phyloP scores from a whole-genome alignment of 1,140 invertebrate genomes.

The Drosophila pseudoobscura region DNA sequence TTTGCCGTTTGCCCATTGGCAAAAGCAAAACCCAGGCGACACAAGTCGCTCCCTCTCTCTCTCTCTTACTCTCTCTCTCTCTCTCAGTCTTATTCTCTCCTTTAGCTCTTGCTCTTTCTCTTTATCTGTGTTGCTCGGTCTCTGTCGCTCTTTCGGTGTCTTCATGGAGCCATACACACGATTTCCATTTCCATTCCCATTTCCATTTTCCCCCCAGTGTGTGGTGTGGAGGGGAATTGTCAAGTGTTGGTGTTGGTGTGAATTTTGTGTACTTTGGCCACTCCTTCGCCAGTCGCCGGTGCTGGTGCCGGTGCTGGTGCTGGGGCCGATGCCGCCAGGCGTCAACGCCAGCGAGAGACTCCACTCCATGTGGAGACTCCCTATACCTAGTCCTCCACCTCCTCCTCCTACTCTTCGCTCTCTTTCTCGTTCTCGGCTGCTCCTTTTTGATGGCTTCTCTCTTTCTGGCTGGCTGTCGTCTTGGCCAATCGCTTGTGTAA shows the following conservation, averaged over 20 bases:
- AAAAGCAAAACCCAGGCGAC: constrained; percentile 40
- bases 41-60: constrained; percentile 8
- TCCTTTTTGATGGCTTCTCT: background rate
- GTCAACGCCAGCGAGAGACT: constrained; percentile 1
- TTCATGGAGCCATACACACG: constrained; percentile 32
- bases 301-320: constrained; percentile 31
- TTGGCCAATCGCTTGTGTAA: constrained; percentile 79
- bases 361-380: constrained; percentile 15
- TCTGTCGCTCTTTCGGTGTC: background rate
- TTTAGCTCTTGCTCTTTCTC: background rate
- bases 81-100: too few relatives aligned
- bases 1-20: constrained; percentile 64
- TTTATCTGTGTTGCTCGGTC: constrained; percentile 10
- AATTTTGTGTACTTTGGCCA: constrained; percentile 83
- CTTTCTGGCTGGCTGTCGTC: constrained; percentile 32
- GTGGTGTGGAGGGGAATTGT: constrained; percentile 56
- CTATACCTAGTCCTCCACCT: background rate
- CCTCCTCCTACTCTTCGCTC: background rate
- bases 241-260: constrained; percentile 79
- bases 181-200: constrained; percentile 9
- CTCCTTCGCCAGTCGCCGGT: constrained; percentile 70
- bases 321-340: constrained; percentile 11
- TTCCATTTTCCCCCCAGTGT: constrained; percentile 35
- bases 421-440: constrained; percentile 6
- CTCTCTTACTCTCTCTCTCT: background rate